phyloP scores from a whole-genome alignment of 2,113 vertebrate species.

The Equus przewalskii region DNA sequence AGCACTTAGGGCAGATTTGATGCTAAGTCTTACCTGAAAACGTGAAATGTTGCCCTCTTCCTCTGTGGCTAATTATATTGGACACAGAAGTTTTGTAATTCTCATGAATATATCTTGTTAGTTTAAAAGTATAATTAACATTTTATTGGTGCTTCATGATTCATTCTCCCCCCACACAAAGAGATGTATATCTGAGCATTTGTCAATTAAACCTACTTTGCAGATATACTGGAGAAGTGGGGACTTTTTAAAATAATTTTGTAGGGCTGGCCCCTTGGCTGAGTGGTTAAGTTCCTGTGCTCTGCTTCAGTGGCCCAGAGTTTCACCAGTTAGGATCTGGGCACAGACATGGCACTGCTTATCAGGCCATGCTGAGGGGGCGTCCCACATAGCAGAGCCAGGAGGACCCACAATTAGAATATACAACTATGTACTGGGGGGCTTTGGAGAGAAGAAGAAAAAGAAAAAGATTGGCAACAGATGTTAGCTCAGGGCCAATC shows the following conservation, averaged over 20 bases:
- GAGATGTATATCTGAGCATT: not conserved
- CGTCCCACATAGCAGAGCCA: no score
- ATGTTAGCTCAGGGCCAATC: no score
- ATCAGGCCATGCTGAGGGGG: no score
- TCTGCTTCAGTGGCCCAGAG: no score
- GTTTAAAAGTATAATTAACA: not conserved
- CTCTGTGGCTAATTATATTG: not conserved
- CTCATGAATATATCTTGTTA: not conserved
- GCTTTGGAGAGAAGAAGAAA: no score
- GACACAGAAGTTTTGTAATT: conserved; percentile 20
- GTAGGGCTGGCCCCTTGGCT: not conserved
- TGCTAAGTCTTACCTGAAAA: not conserved
- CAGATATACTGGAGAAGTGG: not conserved
- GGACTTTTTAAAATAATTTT: conserved; percentile 15
- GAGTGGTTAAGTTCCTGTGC: no score
- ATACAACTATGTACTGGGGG: no score
- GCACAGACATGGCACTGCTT: no score
- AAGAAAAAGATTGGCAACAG: no score
- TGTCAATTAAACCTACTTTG: not conserved
- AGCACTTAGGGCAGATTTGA: not conserved
- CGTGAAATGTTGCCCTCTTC: not conserved
- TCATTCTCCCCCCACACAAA: not conserved
- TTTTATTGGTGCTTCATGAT: not conserved
- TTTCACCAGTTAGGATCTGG: no score
- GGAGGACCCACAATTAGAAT: no score